Base-by-base conservation (phyloP, 2,888 invertebrate species). In the Drosophila anceps region DNA sequence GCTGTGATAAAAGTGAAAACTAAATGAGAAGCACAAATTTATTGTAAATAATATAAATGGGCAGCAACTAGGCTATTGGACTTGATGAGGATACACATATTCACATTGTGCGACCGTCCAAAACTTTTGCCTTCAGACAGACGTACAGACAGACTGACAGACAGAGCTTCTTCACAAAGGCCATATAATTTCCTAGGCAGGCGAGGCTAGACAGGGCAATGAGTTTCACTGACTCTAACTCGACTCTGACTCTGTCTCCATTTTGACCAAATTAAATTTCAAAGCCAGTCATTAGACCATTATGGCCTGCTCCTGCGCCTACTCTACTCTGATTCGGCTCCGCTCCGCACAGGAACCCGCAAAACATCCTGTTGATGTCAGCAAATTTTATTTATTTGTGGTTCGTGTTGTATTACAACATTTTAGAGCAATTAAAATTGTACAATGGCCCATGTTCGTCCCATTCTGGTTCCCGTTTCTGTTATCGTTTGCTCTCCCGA, bases 381-480 rank as follows among this genome's bases (percentile, higher is more conserved):
- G 85, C 85, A 88, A 85, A 85, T 86, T 85, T 85, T 85, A 82
- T 88, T 82, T 84, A 84, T 84, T 85, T 84, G 87, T 82, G 84
- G 87, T 87, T 87, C 84, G 87, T 84, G 84, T 84, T 84, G 79
- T 86, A 84, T 84, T 84, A 84, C 87, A 84, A 82, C 84, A 78
- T 84, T 84, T 84, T 84, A 84, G 82, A 87, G 84, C 84, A 84
- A 84, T 84, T 84, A 84, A 84, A 84, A 84, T 86, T 84, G 78
- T 84, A 84, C 84, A 84, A 87, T 84, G 78, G 73, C 64, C 70
- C 62, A 44, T 59, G 68, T 50, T 73, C 51, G 67, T 53, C 61
- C 63, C 44, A 35, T 51, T 58, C 20, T 18, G 41, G 2, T 20
- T 9, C 18, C 37, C 24, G 18, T 27, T n/a, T 10, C 43, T 33